Base-by-base conservation (phyloP, 2,113 vertebrate genomes). In the Xyrauchen texanus region DNA sequence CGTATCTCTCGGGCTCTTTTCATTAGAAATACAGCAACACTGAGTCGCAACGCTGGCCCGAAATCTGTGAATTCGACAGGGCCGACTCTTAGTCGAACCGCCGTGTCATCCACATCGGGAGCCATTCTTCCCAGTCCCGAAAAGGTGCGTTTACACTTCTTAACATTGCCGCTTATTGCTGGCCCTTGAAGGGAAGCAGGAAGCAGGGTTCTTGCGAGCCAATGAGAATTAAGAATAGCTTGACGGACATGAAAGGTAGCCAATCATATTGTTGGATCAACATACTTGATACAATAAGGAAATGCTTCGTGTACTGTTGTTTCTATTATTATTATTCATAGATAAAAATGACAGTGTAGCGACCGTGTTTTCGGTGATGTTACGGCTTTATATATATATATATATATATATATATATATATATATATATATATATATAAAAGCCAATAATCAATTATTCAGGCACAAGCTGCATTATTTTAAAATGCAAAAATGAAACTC, bases 61-160 rank as follows among this genome's bases (percentile, higher is more conserved):
- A 81, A 69, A 53, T 52, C 69, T 5, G 21, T 65, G 10, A 75
- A 63, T 47, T 16, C 15, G 34, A 66, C 49, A 34, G 76, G 64
- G 58, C 15, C 9, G 4, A 11, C 47, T 9, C 52, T 73, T 11
- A 78, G 60, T 6, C 65, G 84, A 68, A 76, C 44, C 21, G 67
- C 2, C 2, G 81, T 85, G 71, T 63, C 79, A 4, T 72, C 79
- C 9, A 53, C 62, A 16, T 58, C 84, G 3, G 84, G 84, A 0
- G 61, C 66, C 1, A 63, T 85, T 2, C 82, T 68, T 15, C 81
- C 84, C 1, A 81, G 83, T 72, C 84, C 84, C 6, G 42, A 3
- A 6, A 83, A 76, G 79, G 84, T 85, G 13, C 0, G 81, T 71
- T 58, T 61, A 42, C 64, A 49, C 44, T 13, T 77, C 10, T 49